Conservation (phyloP, 2,888 invertebrate genomes). For the Anagyrus pseudococci region DNA sequence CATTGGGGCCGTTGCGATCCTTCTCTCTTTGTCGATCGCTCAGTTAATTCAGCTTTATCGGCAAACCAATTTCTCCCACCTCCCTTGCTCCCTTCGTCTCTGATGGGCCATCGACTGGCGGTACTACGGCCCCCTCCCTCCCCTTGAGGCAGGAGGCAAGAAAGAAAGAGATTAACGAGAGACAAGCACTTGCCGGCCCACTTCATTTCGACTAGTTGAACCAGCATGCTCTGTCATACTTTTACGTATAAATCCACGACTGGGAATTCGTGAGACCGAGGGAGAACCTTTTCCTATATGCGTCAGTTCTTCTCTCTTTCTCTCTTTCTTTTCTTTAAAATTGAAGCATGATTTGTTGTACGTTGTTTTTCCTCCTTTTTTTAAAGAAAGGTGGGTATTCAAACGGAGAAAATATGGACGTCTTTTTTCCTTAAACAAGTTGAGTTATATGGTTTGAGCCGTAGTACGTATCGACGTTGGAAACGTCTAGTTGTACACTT, state of each 20-base stretch:
- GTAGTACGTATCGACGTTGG: too few relatives aligned
- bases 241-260: too few relatives aligned
- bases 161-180: slow-evolving; percentile 40
- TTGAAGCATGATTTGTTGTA: too few relatives aligned
- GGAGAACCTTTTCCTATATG: not conserved
- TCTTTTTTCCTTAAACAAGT: too few relatives aligned
- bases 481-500: too few relatives aligned
- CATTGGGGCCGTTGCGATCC: too few relatives aligned
- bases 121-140: slow-evolving; percentile 27
- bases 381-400: too few relatives aligned
- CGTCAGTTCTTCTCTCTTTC: not conserved
- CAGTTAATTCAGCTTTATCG: slow-evolving; percentile 51
- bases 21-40: slow-evolving; percentile 43
- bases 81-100: slow-evolving; percentile 26
- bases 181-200: slow-evolving; percentile 36
- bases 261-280: too few relatives aligned
- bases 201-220: slow-evolving; percentile 31
- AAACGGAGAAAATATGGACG: too few relatives aligned
- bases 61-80: slow-evolving; percentile 38
- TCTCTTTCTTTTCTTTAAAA: not conserved
- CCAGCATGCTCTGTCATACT: not conserved
- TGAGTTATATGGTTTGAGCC: too few relatives aligned
- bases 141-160: not conserved
- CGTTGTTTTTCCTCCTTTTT: too few relatives aligned
- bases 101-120: slow-evolving; percentile 38